phyloP scores from a whole-genome alignment of 2,888 invertebrate species.

The Trilocha varians region DNA sequence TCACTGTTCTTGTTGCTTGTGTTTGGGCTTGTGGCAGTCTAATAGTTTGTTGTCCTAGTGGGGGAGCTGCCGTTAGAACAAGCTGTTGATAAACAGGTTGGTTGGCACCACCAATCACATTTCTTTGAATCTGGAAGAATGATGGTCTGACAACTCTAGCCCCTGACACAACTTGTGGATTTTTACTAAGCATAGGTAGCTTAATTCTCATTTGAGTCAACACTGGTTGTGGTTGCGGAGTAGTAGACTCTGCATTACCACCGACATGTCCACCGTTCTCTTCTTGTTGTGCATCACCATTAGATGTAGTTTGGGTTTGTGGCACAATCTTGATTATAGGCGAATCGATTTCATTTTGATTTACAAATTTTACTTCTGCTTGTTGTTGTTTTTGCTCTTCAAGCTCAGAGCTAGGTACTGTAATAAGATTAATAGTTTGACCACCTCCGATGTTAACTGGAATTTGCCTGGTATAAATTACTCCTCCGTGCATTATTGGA shows the following conservation, averaged over 20 bases:
- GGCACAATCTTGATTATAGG: constrained; percentile 65
- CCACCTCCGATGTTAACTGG: constrained; percentile 74
- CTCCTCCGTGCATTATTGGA: constrained; percentile 76
- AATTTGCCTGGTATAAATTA: constrained; percentile 82
- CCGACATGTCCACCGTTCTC: constrained; percentile 39
- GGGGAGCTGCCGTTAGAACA: constrained; percentile 63
- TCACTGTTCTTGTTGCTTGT: constrained; percentile 33
- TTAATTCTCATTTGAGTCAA: constrained; percentile 70
- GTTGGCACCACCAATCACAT: constrained; percentile 72
- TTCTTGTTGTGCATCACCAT: constrained; percentile 20
- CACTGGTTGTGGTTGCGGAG: constrained; percentile 50
- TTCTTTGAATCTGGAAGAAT: constrained; percentile 75
- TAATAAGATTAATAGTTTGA: constrained; percentile 75
- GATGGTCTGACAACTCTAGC: constrained; percentile 71
- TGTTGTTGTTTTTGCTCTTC: constrained; percentile 32
- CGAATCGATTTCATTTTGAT: constrained; percentile 48
- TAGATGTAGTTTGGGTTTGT: constrained; percentile 38
- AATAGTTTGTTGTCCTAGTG: constrained; percentile 56
- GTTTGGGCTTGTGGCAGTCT: constrained; percentile 47
- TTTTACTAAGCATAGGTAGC: constrained; percentile 65
- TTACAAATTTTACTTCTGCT: constrained; percentile 29
- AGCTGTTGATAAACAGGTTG: constrained; percentile 69
- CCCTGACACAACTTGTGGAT: constrained; percentile 71
- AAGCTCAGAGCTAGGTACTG: constrained; percentile 63
- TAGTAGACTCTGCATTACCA: constrained; percentile 36